phyloP scores from a whole-genome alignment of 2,797 vertebrate species.

The Semotilus atromaculatus region DNA sequence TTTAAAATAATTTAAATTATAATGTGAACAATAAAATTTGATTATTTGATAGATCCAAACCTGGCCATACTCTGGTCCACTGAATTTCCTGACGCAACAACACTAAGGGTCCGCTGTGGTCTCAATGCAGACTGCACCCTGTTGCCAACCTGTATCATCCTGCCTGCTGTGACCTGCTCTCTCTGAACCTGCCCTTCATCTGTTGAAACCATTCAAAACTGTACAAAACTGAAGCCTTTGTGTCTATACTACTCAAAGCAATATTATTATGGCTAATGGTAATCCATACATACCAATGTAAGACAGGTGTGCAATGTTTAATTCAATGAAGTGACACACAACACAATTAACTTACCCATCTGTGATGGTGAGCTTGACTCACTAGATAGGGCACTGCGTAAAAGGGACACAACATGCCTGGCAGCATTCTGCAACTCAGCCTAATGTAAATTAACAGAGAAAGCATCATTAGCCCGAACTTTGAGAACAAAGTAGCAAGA shows the following conservation, averaged over 20 bases:
- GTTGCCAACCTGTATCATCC: not conserved
- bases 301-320: not conserved
- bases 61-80: not conserved
- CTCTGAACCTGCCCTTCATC: too few species aligned
- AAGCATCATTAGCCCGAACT: not conserved
- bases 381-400: not conserved
- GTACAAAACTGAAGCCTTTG: too few species aligned
- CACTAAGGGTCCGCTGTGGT: not conserved
- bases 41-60: not conserved
- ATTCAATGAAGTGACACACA: not conserved
- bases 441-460: not conserved
- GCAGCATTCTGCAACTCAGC: slow-evolving; percentile 2
- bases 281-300: not conserved
- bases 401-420: not conserved
- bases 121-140: not conserved
- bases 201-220: too few species aligned
- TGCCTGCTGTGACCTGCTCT: slow-evolving; percentile 5
- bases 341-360: not conserved
- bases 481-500: too few species aligned
- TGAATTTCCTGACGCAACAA: not conserved
- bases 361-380: not conserved
- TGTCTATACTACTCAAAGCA: not conserved
- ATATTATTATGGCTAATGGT: slow-evolving; percentile 4
- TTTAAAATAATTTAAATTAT: too few species aligned
- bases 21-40: too few species aligned